Evolutionary conservation across 2,797 vertebrate genomes (phyloP), one percentile per base, ranked within the genome.

Genomic region (Enteromius treurensis): DNA sequence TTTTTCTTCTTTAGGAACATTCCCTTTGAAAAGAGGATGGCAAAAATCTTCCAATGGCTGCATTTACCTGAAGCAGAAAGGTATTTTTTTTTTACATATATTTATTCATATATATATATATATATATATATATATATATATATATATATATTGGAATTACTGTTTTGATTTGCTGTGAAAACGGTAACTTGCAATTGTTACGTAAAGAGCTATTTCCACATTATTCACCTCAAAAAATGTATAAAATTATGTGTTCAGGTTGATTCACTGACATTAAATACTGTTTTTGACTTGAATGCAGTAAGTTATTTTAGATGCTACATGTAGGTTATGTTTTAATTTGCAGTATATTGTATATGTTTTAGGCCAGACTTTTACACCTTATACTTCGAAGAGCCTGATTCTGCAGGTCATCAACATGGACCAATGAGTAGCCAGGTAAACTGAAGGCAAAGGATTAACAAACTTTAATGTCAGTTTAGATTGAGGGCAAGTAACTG

Each of bases 301-400:
- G 51, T n/a, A 19, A 23, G 14, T 40, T 58, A 1, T 11, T 37
- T 37, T 34, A 75, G 10, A 74, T 51, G 71, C 34, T 13, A 14
- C 26, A 37, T 70, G 23, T n/a, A 45, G 11, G 3, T 40, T 34
- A 19, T 32, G 37, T 67, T 19, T n/a, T 14, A 29, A 29, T 1
- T 32, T 15, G 15, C 10, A 74, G 5, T 62, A 15, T 45, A 13
- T 64, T 37, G 40, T 4, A n/a, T 78, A 7, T 69, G 29, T 51
- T 82, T 82, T 64, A 99, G 98, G 89, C 96, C 97, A 19, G 91
- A 95, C 91, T 95, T 99, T 88, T 97, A 95, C 86, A 98, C 97
- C 53, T 75, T 99, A 47, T 99, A 99, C 88, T 88, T 99, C 78
- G 96, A 98, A 0, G 92, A 99, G 85, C 98, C 98, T 1, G 98